Base-by-base conservation (phyloP, 2,113 vertebrate genomes). In the Gymnarchus niloticus region DNA sequence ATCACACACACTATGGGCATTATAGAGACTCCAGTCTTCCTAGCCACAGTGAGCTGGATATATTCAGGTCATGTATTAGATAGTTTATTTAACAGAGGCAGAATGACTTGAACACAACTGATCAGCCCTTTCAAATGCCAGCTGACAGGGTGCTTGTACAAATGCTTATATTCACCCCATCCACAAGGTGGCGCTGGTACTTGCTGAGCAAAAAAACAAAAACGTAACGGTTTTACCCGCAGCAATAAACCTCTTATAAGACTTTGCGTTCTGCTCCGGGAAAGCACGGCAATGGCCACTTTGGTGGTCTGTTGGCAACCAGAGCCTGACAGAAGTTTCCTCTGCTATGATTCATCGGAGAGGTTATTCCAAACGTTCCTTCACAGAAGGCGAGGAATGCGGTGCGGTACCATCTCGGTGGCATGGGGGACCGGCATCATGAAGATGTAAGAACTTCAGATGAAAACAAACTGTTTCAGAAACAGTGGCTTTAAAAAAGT, bases 401-500 rank as follows among this genome's bases (percentile, higher is more conserved):
- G 61, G 48, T 49, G 85, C 21, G 85, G 56, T 65, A 85, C 87
- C 89, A 88, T 89, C 59, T 88, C 85, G 89, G 90, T 89, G 91
- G 91, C 87, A 88, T 89, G 87, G 90, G 54, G 87, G 85, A 90
- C 88, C 85, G 87, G 86, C 91, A 88, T 90, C 56, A 56, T 52
- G 56, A 87, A 89, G 41, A 90, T 91, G 87, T 90, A 92, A 92
- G 91, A 92, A 85, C 90, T 91, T 87, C 87, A 90, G 89, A 91
- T 92, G 91, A 93, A 91, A 91, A 91, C 87, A 89, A 80, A 19
- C 21, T 12, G 41, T 80, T 69, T 69, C 61, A 6, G 33, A 33
- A 57, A 57, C 12, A 57, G 23, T 21, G 23, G 23, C 56, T 57
- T 57, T 9, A 57, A 92, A 92, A 88, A 89, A 87, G 90, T 85